Evolutionary conservation across 2,888 invertebrate genomes (phyloP), one percentile per base, ranked within the genome.

Genomic region (Anticlea derivata): DNA sequence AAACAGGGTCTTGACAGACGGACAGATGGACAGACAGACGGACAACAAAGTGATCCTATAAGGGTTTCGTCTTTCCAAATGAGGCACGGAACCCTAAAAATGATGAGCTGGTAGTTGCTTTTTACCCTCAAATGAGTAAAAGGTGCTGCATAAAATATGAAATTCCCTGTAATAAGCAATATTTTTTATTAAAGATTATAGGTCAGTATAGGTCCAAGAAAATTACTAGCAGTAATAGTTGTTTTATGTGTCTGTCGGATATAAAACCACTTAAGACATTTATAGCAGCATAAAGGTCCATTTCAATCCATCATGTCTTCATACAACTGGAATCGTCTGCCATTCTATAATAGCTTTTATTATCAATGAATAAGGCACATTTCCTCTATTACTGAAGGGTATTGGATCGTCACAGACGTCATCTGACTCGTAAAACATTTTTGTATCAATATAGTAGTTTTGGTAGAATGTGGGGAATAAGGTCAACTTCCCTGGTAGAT

Each of bases 231-330:
- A 31, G 43, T 50, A 50, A 50, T 31, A 53, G 33, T 48, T 38
- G 43, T 41, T 52, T 53, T 53, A 52, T 52, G 43, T 39, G 44
- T 44, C 52, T 38, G 51, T 39, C 23, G 31, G 35, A 30, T 44
- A 40, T 49, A 53, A 53, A 53, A 48, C 44, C 48, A 53, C 47
- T 50, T 46, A 34, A 55, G 30, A 39, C 44, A 39, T 50, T 50
- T 50, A 50, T 45, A 26, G 46, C 47, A 33, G 33, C 45, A 41
- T 55, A 50, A 47, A 50, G 38, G 34, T 34, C 43, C 46, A 50
- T 41, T 50, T 43, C 40, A 43, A 50, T 55, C 50, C 43, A 55
- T 55, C 50, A 47, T 44, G 48, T 31, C 35, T 38, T 38, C 47
- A 34, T 38, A 43, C 40, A 41, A 35, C 50, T 39, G 40, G 23